Percentiles rank a stretch among this genome's conserved stretches.
These are phyloP conservation scores for Meloe dianella DNA, from an alignment of 2,888 invertebrate species.

Conservation along the genomic window DNA sequence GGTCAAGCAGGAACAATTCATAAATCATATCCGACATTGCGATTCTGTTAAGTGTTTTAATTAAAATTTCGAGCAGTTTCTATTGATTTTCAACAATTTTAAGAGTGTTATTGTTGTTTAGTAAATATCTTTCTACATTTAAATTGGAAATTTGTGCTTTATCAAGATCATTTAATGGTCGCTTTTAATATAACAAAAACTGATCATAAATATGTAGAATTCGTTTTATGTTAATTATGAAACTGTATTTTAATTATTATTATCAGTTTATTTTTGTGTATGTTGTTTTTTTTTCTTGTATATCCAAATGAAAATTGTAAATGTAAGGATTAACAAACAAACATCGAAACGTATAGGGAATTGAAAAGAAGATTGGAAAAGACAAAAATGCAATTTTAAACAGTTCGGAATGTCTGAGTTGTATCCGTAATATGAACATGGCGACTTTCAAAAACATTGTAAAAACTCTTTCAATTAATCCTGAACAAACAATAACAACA, in stretches of 20 bases:
- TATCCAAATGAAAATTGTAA: background rate
- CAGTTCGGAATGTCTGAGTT: slow-evolving; percentile 7
- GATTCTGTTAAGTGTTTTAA: background rate
- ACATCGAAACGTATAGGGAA: background rate
- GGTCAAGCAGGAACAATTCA: slow-evolving; percentile 6
- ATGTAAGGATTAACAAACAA: background rate
- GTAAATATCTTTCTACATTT: background rate
- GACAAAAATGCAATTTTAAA: slow-evolving; percentile 10
- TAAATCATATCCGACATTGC: background rate
- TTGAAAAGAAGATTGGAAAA: background rate
- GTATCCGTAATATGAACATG: slow-evolving; percentile 5
- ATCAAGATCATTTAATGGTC: background rate
- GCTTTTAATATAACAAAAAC: background rate
- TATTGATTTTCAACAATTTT: background rate
- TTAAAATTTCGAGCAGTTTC: background rate
- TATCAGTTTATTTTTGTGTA: too few species aligned
- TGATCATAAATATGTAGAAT: background rate
- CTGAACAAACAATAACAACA: background rate
- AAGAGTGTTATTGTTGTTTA: background rate
- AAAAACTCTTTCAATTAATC: slow-evolving; percentile 8
- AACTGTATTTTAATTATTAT: too few species aligned
- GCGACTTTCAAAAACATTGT: background rate
- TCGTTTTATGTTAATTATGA: background rate
- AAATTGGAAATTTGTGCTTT: background rate
- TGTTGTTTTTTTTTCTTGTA: background rate